Evolutionary conservation across 2,888 invertebrate species (phyloP).

Genomic region (Caenorhabditis panamensis): DNA sequence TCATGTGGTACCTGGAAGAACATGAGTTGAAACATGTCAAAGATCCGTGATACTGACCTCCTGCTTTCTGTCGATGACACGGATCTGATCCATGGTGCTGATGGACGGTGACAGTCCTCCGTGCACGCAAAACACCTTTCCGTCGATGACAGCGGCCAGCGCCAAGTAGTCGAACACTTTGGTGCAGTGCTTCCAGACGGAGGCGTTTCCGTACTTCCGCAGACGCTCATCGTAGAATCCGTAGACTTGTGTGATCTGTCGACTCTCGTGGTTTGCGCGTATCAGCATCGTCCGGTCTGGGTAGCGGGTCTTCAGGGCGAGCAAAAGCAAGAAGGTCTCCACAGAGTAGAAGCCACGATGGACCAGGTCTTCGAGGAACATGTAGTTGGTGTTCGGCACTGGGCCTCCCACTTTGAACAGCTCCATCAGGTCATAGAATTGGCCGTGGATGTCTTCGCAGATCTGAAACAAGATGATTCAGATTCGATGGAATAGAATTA

Average conservation of each 20-base stretch:
- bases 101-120: constrained; percentile 98
- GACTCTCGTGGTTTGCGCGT: constrained; percentile 97
- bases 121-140: constrained; percentile 92
- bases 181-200: constrained; percentile 99
- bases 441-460: constrained; percentile 99
- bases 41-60: constrained; percentile 86
- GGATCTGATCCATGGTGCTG: constrained; percentile 97
- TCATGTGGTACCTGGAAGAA: constrained; percentile 90
- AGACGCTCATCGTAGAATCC: constrained; percentile 99
- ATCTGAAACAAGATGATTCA: too few species aligned
- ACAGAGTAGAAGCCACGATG: constrained; percentile 99
- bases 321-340: constrained; percentile 93
- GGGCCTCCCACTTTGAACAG: constrained; percentile 95
- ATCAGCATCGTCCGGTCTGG: constrained; percentile 98
- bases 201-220: constrained; percentile 97
- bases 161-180: constrained; percentile 86
- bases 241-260: constrained; percentile 97
- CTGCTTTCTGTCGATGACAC: constrained; percentile 98
- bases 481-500: too few species aligned
- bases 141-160: constrained; percentile 80
- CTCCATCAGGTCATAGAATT: constrained; percentile 97
- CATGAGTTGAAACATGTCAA: too few species aligned
- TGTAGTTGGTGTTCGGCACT: constrained; percentile 98
- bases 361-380: constrained; percentile 99
- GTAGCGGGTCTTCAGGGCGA: constrained; percentile 98